A percentile compares a stretch with the other conserved stretches of the same genome.
Conservation (phyloP, 1,140 invertebrate species). For the Palaemon carinicauda region DNA sequence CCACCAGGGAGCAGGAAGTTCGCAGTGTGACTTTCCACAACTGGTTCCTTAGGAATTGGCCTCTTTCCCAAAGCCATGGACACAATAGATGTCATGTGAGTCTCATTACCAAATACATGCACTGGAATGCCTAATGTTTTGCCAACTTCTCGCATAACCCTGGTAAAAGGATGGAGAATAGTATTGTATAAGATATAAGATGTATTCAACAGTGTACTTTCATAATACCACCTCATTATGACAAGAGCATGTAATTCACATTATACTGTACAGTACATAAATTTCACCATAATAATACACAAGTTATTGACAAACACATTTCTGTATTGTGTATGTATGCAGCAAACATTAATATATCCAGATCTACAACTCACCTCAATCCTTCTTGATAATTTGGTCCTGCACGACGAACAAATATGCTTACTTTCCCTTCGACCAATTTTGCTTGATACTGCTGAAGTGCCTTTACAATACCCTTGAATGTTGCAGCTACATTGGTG, state of each 20-base stretch:
- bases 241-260: too few species aligned
- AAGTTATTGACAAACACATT: too few species aligned
- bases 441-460: conserved; percentile 91
- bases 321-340: too few species aligned
- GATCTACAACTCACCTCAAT: conserved; percentile 69
- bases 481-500: conserved; percentile 99
- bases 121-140: conserved; percentile 90
- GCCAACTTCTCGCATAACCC: conserved; percentile 88
- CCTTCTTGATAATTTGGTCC: conserved; percentile 99
- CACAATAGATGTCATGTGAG: conserved; percentile 99
- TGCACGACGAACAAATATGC: conserved; percentile 94
- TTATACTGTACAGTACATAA: too few species aligned
- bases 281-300: too few species aligned
- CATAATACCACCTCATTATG: too few species aligned
- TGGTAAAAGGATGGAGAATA: conserved; percentile 62
- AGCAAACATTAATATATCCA: neutral
- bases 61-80: conserved; percentile 95
- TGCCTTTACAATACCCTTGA: conserved; percentile 98
- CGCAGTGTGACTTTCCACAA: conserved; percentile 80
- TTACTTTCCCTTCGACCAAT: conserved; percentile 89
- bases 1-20: conserved; percentile 92
- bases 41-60: conserved; percentile 77
- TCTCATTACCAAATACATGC: conserved; percentile 96
- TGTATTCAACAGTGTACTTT: too few species aligned
- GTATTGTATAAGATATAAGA: neutral